A percentile compares a stretch with the other conserved stretches of the same genome.
Conservation (phyloP, 2,888 invertebrate species). For the Andrena hattorfiana region DNA sequence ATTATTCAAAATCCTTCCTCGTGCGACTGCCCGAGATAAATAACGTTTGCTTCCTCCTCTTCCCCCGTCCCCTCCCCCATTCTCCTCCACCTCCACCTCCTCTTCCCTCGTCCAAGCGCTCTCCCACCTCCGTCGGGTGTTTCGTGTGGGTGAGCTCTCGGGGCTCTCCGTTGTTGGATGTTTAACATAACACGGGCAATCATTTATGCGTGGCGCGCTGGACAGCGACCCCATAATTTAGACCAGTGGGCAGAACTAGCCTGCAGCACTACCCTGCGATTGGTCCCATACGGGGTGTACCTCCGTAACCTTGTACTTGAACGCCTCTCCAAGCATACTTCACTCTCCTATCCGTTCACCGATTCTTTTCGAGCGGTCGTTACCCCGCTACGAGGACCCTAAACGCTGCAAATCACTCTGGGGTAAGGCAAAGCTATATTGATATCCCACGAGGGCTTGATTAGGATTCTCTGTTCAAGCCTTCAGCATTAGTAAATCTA, state of each 20-base stretch:
- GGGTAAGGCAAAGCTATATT: neutral
- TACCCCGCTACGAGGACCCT: neutral
- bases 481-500: neutral
- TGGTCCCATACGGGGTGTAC: constrained; percentile 70
- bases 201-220: constrained; percentile 83
- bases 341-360: constrained; percentile 3
- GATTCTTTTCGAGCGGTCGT: neutral
- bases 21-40: constrained; percentile 82
- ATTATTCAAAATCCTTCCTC: constrained; percentile 83
- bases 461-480: neutral
- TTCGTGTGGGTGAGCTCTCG: constrained; percentile 80
- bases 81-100: constrained; percentile 41
- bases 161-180: constrained; percentile 76
- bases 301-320: constrained; percentile 64
- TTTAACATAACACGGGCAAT: constrained; percentile 85
- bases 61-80: constrained; percentile 64
- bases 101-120: constrained; percentile 71
- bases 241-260: constrained; percentile 82
- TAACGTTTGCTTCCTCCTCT: constrained; percentile 79
- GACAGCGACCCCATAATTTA: constrained; percentile 84
- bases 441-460: neutral
- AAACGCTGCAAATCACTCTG: neutral
- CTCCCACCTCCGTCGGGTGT: constrained; percentile 72
- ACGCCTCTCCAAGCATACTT: constrained; percentile 50
- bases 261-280: constrained; percentile 71